A percentile compares a stretch with the other conserved stretches of the same genome.
These are phyloP conservation scores for Catamblyrhynchus diadema DNA, from an alignment of 2,797 vertebrate genomes.

Conservation along the genomic window DNA sequence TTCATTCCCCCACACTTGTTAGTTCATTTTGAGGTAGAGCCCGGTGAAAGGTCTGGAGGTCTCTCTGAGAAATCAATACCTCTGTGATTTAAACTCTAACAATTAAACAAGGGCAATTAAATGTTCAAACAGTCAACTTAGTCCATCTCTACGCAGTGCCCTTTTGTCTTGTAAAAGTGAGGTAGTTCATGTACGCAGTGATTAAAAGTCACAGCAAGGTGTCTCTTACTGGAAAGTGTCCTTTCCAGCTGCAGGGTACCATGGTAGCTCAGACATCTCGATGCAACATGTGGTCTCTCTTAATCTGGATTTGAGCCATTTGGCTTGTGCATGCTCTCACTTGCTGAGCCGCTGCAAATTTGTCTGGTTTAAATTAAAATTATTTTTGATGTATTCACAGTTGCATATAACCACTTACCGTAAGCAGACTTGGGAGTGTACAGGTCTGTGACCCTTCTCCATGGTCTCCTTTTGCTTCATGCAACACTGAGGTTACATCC, in stretches of 20 bases:
- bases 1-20: not conserved
- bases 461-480: not conserved
- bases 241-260: not conserved
- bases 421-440: not conserved
- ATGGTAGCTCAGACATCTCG: not conserved
- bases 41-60: not conserved
- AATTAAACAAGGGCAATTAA: slow-evolving; percentile 46
- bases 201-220: slow-evolving; percentile 4
- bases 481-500: rapidly evolving
- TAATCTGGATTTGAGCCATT: slow-evolving; percentile 1
- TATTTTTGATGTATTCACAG: not conserved
- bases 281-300: not conserved
- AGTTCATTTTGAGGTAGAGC: not conserved
- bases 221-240: not conserved
- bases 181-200: not conserved
- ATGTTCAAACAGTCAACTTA: not conserved
- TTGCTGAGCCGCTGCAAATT: not conserved
- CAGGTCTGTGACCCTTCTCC: not conserved
- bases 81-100: not conserved
- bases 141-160: not conserved
- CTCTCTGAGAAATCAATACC: slow-evolving; percentile 28
- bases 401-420: rapidly evolving
- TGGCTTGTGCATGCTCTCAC: not conserved
- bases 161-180: not conserved
- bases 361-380: slow-evolving; percentile 2